A percentile compares a stretch with the other conserved stretches of the same genome.
These are phyloP conservation scores for Tridacna crocea DNA, from an alignment of 2,888 invertebrate genomes.

Conservation along the genomic window DNA sequence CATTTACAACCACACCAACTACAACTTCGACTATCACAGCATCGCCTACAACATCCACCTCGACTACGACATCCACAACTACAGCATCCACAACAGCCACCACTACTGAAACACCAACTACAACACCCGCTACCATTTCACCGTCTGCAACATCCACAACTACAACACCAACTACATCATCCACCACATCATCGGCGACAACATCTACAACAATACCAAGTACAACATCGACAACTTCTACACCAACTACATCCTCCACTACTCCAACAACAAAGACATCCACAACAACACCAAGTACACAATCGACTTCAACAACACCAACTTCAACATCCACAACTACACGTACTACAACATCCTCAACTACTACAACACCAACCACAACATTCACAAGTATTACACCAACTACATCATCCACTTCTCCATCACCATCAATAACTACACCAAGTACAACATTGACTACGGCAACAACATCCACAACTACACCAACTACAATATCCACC, in stretches of 20 bases:
- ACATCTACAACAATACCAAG: neutral
- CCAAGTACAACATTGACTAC: neutral
- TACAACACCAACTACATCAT: neutral
- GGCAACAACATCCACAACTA: neutral
- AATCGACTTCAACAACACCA: neutral
- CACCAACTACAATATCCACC: neutral
- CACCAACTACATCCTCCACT: neutral
- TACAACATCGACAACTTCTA: neutral
- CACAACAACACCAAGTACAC: neutral
- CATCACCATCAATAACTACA: neutral
- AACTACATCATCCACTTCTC: neutral
- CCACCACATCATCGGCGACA: neutral
- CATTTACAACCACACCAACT: no score
- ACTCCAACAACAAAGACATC: neutral
- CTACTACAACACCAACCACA: neutral
- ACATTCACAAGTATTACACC: neutral
- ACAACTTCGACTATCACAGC: no score
- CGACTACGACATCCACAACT: neutral
- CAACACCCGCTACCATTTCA: neutral
- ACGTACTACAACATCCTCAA: neutral
- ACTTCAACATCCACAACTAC: neutral
- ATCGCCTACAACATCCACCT: no score
- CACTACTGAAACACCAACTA: neutral
- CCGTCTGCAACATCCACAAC: neutral
- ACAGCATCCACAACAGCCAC: neutral